phyloP scores from a whole-genome alignment of 2,113 vertebrate species.

The Halcyon senegalensis region DNA sequence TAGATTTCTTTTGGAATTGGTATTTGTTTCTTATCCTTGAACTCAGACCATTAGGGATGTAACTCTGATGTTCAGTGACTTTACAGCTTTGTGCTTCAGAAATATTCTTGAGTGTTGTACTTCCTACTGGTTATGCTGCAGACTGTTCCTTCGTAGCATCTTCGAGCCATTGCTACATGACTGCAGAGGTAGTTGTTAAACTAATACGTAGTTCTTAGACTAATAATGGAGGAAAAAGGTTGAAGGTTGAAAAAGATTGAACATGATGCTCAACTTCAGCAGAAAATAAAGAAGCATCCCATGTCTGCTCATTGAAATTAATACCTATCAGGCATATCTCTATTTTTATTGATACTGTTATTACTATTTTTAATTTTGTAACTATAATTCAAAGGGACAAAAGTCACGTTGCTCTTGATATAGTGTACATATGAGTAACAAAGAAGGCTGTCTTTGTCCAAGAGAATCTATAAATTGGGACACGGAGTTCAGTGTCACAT shows the following conservation, averaged over 20 bases:
- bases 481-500: not conserved
- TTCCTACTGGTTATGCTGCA: not conserved
- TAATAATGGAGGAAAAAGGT: not conserved
- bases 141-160: not conserved
- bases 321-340: not conserved
- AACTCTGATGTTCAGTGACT: accelerated
- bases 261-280: not conserved
- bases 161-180: not conserved
- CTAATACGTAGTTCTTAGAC: not conserved
- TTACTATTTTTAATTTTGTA: not conserved
- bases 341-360: not conserved
- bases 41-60: not conserved
- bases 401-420: not conserved
- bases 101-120: not conserved
- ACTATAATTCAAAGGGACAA: not conserved
- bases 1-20: not conserved
- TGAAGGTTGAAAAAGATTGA: not conserved
- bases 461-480: not conserved
- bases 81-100: not conserved
- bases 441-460: not conserved
- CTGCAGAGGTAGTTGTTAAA: not conserved
- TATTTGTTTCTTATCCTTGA: not conserved
- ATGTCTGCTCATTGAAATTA: not conserved
- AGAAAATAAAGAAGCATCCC: not conserved
- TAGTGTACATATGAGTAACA: not conserved